Conservation (phyloP, 2,888 invertebrate genomes). For the Alviniconcha strummeri region DNA sequence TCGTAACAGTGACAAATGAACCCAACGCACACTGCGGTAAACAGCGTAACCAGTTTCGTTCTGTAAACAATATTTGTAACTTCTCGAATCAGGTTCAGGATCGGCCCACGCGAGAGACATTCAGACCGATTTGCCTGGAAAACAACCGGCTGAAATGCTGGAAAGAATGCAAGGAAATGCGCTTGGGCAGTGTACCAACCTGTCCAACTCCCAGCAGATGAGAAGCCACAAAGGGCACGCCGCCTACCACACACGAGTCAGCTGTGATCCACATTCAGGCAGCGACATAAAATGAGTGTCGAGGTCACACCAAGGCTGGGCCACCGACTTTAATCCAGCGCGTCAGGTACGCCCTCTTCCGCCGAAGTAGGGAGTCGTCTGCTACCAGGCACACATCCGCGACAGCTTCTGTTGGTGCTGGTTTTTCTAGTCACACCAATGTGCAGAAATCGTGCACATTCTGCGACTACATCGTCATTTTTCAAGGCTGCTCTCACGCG, state of each 20-base stretch:
- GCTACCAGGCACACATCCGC: not conserved
- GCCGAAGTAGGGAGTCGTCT: too few relatives aligned
- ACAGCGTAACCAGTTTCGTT: too few relatives aligned
- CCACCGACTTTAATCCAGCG: slow-evolving; percentile 14
- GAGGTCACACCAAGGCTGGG: slow-evolving; percentile 27
- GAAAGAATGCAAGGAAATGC: too few relatives aligned
- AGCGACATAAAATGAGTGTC: slow-evolving; percentile 8
- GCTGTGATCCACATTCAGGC: not conserved
- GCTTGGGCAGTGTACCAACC: not conserved
- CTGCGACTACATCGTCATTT: not conserved
- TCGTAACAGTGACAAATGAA: too few relatives aligned
- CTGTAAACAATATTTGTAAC: too few relatives aligned
- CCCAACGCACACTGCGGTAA: too few relatives aligned
- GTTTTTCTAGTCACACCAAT: not conserved
- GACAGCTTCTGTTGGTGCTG: too few relatives aligned
- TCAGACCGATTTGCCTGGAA: too few relatives aligned
- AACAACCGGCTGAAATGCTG: too few relatives aligned
- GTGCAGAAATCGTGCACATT: not conserved
- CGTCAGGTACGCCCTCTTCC: not conserved
- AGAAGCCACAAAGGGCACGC: slow-evolving; percentile 13
- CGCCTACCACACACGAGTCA: slow-evolving; percentile 9
- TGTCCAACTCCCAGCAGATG: not conserved
- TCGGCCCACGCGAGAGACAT: too few relatives aligned
- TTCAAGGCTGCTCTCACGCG: not conserved
- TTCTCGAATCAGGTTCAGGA: too few relatives aligned